Conservation (phyloP, 2,888 invertebrate species). For the Drosophila nigritarsus region DNA sequence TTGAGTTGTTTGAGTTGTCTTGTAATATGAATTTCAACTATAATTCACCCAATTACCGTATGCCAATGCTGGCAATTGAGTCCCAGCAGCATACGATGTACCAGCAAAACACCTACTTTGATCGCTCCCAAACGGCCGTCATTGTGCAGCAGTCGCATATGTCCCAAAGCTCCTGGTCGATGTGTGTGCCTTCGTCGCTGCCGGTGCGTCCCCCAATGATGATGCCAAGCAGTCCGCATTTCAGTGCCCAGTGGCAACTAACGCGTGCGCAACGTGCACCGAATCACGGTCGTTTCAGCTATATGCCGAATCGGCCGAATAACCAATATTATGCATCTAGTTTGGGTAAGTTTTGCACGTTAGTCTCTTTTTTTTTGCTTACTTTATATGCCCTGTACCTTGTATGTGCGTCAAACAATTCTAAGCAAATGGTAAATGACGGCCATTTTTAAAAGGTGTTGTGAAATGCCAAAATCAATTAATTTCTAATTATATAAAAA, state of each 20-base stretch:
- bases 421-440: background rate
- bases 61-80: conserved; percentile 54
- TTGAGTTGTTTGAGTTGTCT: background rate
- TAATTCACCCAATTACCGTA: conserved; percentile 47
- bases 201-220: conserved; percentile 14
- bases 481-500: background rate
- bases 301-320: conserved; percentile 29
- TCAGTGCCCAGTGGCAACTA: conserved; percentile 1
- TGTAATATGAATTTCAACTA: conserved; percentile 47
- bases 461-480: background rate
- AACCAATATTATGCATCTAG: conserved; percentile 54
- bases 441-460: background rate
- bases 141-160: conserved; percentile 61
- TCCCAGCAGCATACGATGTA: conserved; percentile 65
- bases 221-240: conserved; percentile 6
- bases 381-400: too few relatives aligned
- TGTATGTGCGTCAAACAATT: background rate
- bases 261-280: background rate
- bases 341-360: conserved; percentile 36
- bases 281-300: conserved; percentile 14
- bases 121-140: conserved; percentile 54
- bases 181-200: conserved; percentile 27
- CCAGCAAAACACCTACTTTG: conserved; percentile 64
- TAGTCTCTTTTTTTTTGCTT: background rate
- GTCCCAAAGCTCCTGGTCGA: conserved; percentile 62